Percentiles rank a stretch among this genome's conserved stretches.
These are phyloP conservation scores for Sardinella longiceps DNA, from an alignment of 2,797 vertebrate species.

Conservation along the genomic window DNA sequence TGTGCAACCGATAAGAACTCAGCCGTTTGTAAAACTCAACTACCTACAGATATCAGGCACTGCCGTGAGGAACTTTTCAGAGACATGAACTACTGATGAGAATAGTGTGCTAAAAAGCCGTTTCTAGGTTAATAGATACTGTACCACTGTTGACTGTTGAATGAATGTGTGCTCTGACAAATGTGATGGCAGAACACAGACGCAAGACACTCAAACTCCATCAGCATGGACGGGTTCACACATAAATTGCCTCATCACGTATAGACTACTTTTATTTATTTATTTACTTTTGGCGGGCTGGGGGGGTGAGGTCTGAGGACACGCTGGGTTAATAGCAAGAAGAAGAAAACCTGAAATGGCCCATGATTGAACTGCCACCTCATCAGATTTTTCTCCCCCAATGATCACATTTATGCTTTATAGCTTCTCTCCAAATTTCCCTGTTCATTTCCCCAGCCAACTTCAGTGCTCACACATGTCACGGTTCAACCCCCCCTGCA, in stretches of 20 bases:
- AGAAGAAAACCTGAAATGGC: background rate
- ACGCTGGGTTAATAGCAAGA: background rate
- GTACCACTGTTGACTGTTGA: background rate
- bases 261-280: background rate
- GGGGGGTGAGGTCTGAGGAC: background rate
- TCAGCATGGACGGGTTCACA: background rate
- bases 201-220: background rate
- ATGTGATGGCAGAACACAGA: background rate
- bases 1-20: conserved; percentile 6
- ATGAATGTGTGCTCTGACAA: background rate
- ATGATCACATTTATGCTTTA: conserved; percentile 22
- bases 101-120: background rate
- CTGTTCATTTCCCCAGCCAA: conserved; percentile 36
- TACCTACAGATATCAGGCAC: background rate
- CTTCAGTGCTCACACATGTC: conserved; percentile 37
- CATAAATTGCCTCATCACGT: background rate
- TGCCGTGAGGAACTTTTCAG: background rate
- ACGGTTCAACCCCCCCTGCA: conserved; percentile 31
- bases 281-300: background rate
- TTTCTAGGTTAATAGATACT: conserved; percentile 2
- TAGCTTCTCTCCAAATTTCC: conserved; percentile 24
- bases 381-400: background rate
- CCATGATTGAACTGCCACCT: conserved; percentile 16
- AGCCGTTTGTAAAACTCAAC: conserved; percentile 8
- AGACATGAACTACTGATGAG: background rate